Base-by-base conservation (phyloP, 2,797 vertebrate genomes). In the Selene dorsalis region DNA sequence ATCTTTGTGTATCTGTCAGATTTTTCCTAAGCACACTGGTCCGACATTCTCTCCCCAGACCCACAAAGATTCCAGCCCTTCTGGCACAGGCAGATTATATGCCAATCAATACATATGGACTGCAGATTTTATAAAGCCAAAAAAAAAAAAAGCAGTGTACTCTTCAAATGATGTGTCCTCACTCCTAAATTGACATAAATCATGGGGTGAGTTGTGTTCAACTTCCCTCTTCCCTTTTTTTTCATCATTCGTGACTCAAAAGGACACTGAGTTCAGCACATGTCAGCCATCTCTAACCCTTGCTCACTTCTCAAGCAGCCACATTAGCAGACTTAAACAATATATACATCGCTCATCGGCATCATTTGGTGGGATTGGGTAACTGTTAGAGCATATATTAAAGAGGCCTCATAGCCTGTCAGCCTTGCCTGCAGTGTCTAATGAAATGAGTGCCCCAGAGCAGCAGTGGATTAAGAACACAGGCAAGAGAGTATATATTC, bases 391-490 rank as follows among this genome's bases (percentile, higher is more conserved):
- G 89, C 90, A 90, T 93, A 94, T 93, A 89, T 93, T 93, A 88
- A 85, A 87, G 88, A 88, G 88, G 84, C 87, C 92, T 93, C 88
- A 73, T 90, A 92, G 93, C 84, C 92, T 93, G 92, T 89, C 94
- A 85, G 86, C 93, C 87, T 90, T 88, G 66, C 88, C 91, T 90
- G 90, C 80, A 91, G 89, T 90, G 82, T 91, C 93, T 95, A 95
- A 95, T 96, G 93, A 95, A 96, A 95, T 93, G 94, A 96, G 91
- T 91, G 78, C 85, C 94, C 93, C 95, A 93, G 92, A 94, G 92
- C 94, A 93, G 91, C 94, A 94, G 93, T 94, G 94, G 95, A 96
- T 96, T 96, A 96, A 94, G 93, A 94, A 95, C 93, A 95, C 93
- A 95, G 87, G 93, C 92, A 90, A 93, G 92, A 92, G 93, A 95